These are phyloP conservation scores for Lateolabrax maculatus DNA, from an alignment of 2,797 vertebrate genomes.

Conservation along the genomic window DNA sequence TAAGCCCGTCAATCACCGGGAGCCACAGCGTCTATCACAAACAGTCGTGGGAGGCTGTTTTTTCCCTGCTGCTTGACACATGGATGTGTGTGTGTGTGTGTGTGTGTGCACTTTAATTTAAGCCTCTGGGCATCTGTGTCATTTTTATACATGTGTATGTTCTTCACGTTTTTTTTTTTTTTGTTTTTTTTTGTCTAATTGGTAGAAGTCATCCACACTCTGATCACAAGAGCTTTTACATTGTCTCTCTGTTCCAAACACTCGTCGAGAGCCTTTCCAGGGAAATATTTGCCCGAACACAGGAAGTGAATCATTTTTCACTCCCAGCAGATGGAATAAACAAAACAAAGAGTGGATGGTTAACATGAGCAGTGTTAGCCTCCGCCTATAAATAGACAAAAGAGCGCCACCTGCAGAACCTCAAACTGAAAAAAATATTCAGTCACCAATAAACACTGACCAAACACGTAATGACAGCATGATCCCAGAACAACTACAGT, in stretches of 20 bases:
- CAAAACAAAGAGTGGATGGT: not conserved
- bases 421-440: not conserved
- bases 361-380: conserved; percentile 4
- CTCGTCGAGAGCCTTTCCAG: conserved; percentile 32
- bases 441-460: not conserved
- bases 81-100: conserved; percentile 26
- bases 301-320: conserved; percentile 52
- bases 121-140: not conserved
- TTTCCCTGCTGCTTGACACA: conserved; percentile 37
- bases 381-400: not conserved
- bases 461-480: conserved; percentile 14
- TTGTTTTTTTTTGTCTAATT: not conserved
- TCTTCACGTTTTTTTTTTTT: too few species aligned
- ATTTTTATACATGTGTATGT: not conserved
- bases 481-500: not conserved
- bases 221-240: not conserved
- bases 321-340: conserved; percentile 24
- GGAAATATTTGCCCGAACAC: conserved; percentile 15
- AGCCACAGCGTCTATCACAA: conserved; percentile 34
- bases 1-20: conserved; percentile 69
- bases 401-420: conserved; percentile 7
- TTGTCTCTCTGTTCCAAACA: conserved; percentile 2
- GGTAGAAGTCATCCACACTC: not conserved
- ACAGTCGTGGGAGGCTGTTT: conserved; percentile 23
- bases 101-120: conserved; percentile 3